Conservation (phyloP, 1,140 invertebrate species). For the Lepidurus packardi region DNA sequence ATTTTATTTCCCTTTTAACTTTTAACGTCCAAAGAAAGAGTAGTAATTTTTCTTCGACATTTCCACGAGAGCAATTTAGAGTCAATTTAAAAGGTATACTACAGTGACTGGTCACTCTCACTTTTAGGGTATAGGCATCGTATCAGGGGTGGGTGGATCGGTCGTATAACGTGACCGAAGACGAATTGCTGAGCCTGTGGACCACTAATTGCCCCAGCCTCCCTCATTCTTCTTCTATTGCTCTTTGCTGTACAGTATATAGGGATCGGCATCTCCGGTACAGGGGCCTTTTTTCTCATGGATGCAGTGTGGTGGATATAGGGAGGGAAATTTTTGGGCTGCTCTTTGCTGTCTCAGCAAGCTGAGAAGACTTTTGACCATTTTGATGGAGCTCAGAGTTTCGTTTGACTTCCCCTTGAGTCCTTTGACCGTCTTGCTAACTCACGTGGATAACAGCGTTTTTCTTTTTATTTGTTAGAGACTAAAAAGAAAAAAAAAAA, state of each 20-base stretch:
- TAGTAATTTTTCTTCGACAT: too few relatives aligned
- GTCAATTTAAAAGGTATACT: not conserved
- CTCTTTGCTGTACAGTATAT: not conserved
- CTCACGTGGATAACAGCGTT: slow-evolving; percentile 15
- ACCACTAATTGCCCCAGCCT: not conserved
- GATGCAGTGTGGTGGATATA: not conserved
- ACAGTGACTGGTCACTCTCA: not conserved
- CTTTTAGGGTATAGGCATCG: not conserved
- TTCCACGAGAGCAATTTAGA: not conserved
- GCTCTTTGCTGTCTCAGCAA: not conserved
- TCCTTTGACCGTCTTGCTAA: slow-evolving; percentile 4
- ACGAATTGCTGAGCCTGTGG: slow-evolving; percentile 10
- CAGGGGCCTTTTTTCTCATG: not conserved
- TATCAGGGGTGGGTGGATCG: not conserved
- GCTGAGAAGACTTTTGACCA: slow-evolving; percentile 6
- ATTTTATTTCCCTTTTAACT: too few relatives aligned
- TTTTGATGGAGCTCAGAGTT: not conserved
- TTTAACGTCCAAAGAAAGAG: too few relatives aligned
- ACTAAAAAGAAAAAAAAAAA: slow-evolving; percentile 1
- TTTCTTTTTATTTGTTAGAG: not conserved
- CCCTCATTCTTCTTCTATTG: not conserved
- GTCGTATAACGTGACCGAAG: slow-evolving; percentile 13
- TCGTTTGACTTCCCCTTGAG: slow-evolving; percentile 18
- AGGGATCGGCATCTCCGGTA: not conserved
- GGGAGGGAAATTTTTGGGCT: not conserved